Base-by-base conservation (phyloP, 92 coral and sea anemone species). In the Porites divaricata region DNA sequence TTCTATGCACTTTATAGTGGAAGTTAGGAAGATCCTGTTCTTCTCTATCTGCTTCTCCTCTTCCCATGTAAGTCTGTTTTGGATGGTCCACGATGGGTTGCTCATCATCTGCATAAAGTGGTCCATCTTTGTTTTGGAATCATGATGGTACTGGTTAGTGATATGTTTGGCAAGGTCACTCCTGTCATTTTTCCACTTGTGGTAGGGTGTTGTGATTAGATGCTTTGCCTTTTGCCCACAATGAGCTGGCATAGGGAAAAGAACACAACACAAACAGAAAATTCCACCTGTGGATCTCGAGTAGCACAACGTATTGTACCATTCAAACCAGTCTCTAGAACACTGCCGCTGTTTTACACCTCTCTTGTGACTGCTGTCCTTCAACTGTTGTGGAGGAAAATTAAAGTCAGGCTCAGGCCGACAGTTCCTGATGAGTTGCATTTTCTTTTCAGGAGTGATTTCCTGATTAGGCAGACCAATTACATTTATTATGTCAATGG, bases 191-290 rank as follows among this genome's bases (percentile, higher is more conserved):
- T 90, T 90, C 90, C 90, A 76, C 53, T 82, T 86, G 50, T 74
- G 62, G 67, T 86, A 86, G 66, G 78, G 84, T 56, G 77, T 58
- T 28, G 79, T 77, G 74, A 78, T 78, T 65, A 86, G 78, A 85
- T 67, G 8, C 17, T 48, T 67, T 67, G 80, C 91, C 51, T 79
- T 67, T 54, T 89, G 57, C 25, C 92, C 92, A 41, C 79, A 86
- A 63, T 79, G 86, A 21, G 92, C 86, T 89, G 83, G 85, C 79
- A 76, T 53, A 61, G 89, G 86, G 69, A 84, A 89, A 71, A 89
- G 86, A 76, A 75, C 86, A 81, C 93, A 86, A 88, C 93, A 86
- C 90, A 90, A 81, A 79, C 88, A 86, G 61, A 87, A 90, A 70
- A 82, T n/a, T 63, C 88, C 79, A 77, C 87, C 90, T 74, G 90